phyloP scores from a whole-genome alignment of 2,797 vertebrate species.

The Sebastes matsubarae region DNA sequence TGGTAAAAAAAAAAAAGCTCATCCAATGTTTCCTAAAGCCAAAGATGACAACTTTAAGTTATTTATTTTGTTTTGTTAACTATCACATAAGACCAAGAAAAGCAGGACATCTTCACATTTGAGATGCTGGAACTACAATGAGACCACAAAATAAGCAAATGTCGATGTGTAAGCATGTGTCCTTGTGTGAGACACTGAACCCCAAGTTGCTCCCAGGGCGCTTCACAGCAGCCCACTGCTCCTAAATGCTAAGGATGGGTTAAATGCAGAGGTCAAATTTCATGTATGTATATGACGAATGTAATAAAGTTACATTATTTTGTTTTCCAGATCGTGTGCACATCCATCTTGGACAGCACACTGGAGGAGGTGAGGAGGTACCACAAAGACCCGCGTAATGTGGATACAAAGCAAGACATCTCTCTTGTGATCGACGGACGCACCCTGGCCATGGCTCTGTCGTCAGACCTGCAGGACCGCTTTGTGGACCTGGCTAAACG shows the following conservation, averaged over 20 bases:
- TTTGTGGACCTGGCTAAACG: slow-evolving; percentile 84
- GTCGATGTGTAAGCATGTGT: neutral
- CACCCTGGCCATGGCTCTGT: slow-evolving; percentile 84
- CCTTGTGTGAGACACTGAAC: too few relatives aligned
- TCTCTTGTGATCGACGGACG: slow-evolving; percentile 90
- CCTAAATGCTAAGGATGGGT: too few relatives aligned
- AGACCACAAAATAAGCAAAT: neutral
- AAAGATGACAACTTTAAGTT: neutral
- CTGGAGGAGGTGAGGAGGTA: slow-evolving; percentile 88
- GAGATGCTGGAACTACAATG: neutral
- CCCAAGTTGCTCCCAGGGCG: too few relatives aligned
- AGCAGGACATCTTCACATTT: neutral
- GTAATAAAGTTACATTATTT: too few relatives aligned
- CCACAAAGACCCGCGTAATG: slow-evolving; percentile 38
- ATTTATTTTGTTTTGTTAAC: neutral
- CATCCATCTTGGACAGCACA: slow-evolving; percentile 86
- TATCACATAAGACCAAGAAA: neutral
- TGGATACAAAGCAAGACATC: slow-evolving; percentile 62
- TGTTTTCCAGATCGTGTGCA: slow-evolving; percentile 85
- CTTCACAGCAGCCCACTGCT: too few relatives aligned
- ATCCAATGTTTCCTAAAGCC: neutral
- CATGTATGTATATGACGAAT: too few relatives aligned
- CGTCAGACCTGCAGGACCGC: slow-evolving; percentile 84
- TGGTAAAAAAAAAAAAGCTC: too few relatives aligned
- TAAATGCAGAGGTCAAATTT: too few relatives aligned